Conservation (phyloP, 2,113 vertebrate genomes). For the Trichomycterus rosablanca region DNA sequence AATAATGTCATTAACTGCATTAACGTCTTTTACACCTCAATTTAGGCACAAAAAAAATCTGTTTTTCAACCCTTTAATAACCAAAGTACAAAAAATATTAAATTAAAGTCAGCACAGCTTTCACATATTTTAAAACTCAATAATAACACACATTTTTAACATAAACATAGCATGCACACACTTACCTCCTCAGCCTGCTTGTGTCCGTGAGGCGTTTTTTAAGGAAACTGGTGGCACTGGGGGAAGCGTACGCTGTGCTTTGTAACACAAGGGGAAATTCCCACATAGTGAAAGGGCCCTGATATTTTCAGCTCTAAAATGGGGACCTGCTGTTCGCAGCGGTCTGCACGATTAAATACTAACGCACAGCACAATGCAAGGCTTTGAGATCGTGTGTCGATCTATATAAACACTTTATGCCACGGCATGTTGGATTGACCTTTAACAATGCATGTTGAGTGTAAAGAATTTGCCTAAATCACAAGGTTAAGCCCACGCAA, state of each 20-base stretch:
- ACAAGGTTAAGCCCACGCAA: background rate
- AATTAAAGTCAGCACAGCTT: no score
- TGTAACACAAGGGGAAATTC: conserved; percentile 67
- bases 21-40: no score
- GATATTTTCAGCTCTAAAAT: conserved; percentile 50
- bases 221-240: conserved; percentile 66
- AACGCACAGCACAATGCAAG: conserved; percentile 27
- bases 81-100: no score
- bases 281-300: conserved; percentile 61
- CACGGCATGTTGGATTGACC: background rate
- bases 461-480: background rate
- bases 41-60: no score
- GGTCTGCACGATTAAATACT: conserved; percentile 41
- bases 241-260: conserved; percentile 62
- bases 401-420: background rate
- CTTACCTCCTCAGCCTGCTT: conserved; percentile 65
- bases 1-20: no score
- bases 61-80: no score
- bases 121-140: no score
- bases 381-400: background rate
- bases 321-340: conserved; percentile 57
- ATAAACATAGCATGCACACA: conserved; percentile 9
- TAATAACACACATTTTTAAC: background rate
- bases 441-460: background rate
- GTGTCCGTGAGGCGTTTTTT: conserved; percentile 63